phyloP scores from a whole-genome alignment of 2,113 vertebrate genomes.

The Rhinichthys klamathensis region DNA sequence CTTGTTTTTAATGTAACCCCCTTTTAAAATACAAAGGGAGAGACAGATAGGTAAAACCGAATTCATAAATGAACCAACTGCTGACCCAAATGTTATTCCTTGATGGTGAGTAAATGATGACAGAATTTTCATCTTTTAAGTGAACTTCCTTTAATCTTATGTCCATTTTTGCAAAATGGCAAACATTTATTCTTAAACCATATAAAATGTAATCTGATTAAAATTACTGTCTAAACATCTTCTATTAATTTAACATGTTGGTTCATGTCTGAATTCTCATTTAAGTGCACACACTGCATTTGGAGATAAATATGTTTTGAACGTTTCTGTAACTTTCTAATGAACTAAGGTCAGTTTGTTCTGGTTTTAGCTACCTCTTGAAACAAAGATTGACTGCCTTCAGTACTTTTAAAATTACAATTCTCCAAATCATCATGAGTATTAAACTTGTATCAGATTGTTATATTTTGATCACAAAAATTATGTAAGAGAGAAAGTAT shows the following conservation, averaged over 20 bases:
- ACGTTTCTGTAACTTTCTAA: not conserved
- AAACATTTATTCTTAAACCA: conserved; percentile 7
- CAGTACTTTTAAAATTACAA: not conserved
- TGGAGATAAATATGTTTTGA: conserved; percentile 27
- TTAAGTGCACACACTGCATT: conserved; percentile 40
- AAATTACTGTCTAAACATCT: not conserved
- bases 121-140: too few species aligned
- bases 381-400: not conserved
- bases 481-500: too few species aligned
- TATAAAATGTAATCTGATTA: not conserved
- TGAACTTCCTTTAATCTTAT: not conserved
- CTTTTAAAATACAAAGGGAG: conserved; percentile 2
- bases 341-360: not conserved
- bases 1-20: conserved; percentile 2
- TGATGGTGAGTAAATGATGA: too few species aligned
- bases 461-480: not conserved
- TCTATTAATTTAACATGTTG: not conserved
- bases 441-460: not conserved
- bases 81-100: not conserved
- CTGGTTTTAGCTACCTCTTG: not conserved
- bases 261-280: conserved; percentile 37
- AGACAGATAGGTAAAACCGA: not conserved
- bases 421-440: not conserved
- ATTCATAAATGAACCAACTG: conserved; percentile 22
- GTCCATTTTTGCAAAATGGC: conserved; percentile 50